Percentiles rank a stretch among this genome's conserved stretches.
phyloP scores from a whole-genome alignment of 2,888 invertebrate genomes.

The Tigriopus californicus region DNA sequence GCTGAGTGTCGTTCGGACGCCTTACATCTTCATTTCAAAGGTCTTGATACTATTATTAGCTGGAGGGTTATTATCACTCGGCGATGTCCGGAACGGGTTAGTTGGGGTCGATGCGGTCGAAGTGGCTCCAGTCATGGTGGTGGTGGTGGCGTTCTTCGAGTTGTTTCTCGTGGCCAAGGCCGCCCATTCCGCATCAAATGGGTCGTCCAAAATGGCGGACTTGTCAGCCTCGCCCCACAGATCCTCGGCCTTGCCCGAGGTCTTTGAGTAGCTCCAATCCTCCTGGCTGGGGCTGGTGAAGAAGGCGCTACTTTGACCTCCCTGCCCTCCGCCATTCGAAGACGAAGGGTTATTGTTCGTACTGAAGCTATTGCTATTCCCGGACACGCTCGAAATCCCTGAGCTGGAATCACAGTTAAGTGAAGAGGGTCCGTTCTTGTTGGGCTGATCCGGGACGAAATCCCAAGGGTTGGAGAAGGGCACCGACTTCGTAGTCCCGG shows the following conservation, averaged over 20 bases:
- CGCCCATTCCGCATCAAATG: constrained; percentile 16
- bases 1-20: too few species aligned
- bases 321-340: neutral
- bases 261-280: neutral
- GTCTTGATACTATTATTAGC: too few species aligned
- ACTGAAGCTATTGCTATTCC: neutral
- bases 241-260: neutral
- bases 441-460: constrained; percentile 15
- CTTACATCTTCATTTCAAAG: too few species aligned
- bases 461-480: constrained; percentile 12
- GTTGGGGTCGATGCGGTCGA: too few species aligned
- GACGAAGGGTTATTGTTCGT: neutral
- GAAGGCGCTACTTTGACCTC: neutral
- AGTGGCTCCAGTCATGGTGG: neutral
- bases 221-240: neutral
- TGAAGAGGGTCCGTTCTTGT: neutral
- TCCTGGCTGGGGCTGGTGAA: neutral
- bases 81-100: too few species aligned
- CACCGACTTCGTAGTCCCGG: neutral
- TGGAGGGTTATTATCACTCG: too few species aligned
- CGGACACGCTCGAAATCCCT: neutral
- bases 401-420: neutral
- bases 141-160: neutral
- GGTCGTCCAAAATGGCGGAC: constrained; percentile 11
- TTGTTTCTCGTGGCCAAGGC: constrained; percentile 6